Base-by-base conservation (phyloP, 2,113 vertebrate genomes). In the Cnemophilus loriae region DNA sequence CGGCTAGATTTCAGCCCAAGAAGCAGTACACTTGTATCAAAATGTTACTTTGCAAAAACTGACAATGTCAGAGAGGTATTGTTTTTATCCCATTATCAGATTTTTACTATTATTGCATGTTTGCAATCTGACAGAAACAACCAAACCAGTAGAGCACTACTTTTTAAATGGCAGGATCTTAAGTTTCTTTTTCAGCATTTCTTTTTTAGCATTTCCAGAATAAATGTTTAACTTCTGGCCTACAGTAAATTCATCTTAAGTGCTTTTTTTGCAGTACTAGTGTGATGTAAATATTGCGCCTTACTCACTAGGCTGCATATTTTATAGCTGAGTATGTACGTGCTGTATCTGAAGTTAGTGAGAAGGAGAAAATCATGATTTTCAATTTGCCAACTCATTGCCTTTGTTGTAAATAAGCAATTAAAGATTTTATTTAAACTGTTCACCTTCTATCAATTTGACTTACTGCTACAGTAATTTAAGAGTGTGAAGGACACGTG, bases 271-370 rank as follows among this genome's bases (percentile, higher is more conserved):
- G 96, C 96, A 97, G 96, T 97, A 95, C 97, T 97, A 96, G 93
- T 97, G 97, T 97, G 94, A 96, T 97, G 95, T 97, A 97, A 95
- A 97, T 96, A 97, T 16, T 56, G 87, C 91, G 97, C 97, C 97
- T 97, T 97, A 97, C 92, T 97, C 96, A 97, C 95, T 97, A 97
- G 96, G 92, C 93, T 97, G 95, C 96, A 26, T 80, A 75, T 94
- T 96, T 96, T 90, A 50, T 44, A 94, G 93, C 32, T 83, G 78
- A 81, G 37, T 90, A 7, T 89, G 84, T 90, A 86, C 73, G 93
- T 76, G 73, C 82, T 92, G 81, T 96, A 89, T 65, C 77, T 93
- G 70, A 95, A 91, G 33, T 60, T 95, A 89, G 88, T 87, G 87
- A 73, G 74, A 76, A 96, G 94, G 67, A 86, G 64, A 67, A 94